A percentile compares a stretch with the other conserved stretches of the same genome.
phyloP scores from a whole-genome alignment of 2,888 invertebrate genomes.

The Sclerodermus sp. region DNA sequence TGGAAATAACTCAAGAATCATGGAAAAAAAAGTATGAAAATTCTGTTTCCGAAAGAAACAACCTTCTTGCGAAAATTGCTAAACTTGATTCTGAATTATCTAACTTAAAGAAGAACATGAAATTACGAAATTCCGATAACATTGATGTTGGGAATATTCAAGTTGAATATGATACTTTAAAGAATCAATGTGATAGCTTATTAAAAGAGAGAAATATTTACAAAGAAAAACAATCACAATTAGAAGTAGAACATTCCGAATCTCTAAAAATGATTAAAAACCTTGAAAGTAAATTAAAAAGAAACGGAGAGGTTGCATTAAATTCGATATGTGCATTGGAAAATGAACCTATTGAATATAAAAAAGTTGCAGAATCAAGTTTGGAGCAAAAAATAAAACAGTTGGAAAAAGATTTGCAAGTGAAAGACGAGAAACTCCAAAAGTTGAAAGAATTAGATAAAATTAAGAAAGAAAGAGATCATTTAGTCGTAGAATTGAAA shows the following conservation, averaged over 20 bases:
- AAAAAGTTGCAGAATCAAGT: conserved; percentile 36
- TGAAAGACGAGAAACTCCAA: conserved; percentile 35
- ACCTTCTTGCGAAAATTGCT: conserved; percentile 32
- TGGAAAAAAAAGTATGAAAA: conserved; percentile 44
- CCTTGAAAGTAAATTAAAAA: conserved; percentile 48
- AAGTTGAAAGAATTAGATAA: conserved; percentile 40
- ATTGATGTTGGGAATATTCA: conserved; percentile 25
- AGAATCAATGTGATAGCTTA: conserved; percentile 37
- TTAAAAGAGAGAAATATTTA: conserved; percentile 34
- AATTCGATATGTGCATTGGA: conserved; percentile 30
- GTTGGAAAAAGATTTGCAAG: conserved; percentile 40
- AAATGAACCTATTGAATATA: conserved; percentile 38
- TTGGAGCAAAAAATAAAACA: conserved; percentile 39
- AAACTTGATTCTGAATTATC: conserved; percentile 32
- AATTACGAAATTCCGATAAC: conserved; percentile 29
- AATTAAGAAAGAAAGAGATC: conserved; percentile 63
- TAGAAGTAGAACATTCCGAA: conserved; percentile 58
- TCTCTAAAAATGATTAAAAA: conserved; percentile 44
- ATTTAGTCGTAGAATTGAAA: conserved; percentile 64
- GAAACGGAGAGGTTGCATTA: conserved; percentile 22
- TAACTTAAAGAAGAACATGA: conserved; percentile 27
- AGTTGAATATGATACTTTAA: conserved; percentile 39
- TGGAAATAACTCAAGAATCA: conserved; percentile 46
- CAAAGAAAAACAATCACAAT: conserved; percentile 62
- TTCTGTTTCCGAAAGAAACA: conserved; percentile 31